These are phyloP conservation scores for Peromyscus eremicus DNA, from an alignment of 2,797 vertebrate species.

Conservation along the genomic window DNA sequence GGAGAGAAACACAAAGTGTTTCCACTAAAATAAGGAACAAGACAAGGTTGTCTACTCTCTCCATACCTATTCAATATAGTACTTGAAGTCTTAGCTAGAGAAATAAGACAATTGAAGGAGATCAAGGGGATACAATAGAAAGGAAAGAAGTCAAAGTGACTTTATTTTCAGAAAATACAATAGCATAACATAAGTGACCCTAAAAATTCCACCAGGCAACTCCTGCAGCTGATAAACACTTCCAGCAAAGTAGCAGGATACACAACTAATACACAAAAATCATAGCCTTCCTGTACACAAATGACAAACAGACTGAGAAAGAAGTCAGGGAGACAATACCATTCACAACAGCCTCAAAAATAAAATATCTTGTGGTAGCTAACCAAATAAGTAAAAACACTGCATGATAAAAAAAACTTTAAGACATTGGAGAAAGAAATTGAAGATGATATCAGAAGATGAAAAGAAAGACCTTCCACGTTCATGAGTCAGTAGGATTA, in stretches of 20 bases:
- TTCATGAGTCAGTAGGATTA: background rate
- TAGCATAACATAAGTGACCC: background rate
- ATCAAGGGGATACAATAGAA: background rate
- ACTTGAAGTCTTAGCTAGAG: background rate
- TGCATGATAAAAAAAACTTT: background rate
- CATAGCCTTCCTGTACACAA: background rate
- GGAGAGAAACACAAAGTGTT: background rate
- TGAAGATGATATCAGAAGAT: background rate
- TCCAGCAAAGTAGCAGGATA: background rate
- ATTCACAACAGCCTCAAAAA: background rate
- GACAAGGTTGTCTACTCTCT: background rate
- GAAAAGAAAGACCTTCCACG: too few relatives aligned
- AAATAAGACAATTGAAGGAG: background rate
- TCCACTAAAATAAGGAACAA: background rate
- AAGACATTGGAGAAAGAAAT: background rate
- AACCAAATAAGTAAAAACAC: background rate
- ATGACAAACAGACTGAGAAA: background rate
- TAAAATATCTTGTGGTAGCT: background rate
- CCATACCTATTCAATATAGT: background rate
- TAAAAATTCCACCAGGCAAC: background rate
- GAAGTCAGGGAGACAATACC: background rate
- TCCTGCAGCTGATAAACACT: background rate
- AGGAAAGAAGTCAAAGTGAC: too few relatives aligned
- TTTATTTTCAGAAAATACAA: background rate
- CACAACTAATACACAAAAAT: background rate